Base-by-base conservation (phyloP, 2,797 vertebrate species). In the Arvicola amphibius region DNA sequence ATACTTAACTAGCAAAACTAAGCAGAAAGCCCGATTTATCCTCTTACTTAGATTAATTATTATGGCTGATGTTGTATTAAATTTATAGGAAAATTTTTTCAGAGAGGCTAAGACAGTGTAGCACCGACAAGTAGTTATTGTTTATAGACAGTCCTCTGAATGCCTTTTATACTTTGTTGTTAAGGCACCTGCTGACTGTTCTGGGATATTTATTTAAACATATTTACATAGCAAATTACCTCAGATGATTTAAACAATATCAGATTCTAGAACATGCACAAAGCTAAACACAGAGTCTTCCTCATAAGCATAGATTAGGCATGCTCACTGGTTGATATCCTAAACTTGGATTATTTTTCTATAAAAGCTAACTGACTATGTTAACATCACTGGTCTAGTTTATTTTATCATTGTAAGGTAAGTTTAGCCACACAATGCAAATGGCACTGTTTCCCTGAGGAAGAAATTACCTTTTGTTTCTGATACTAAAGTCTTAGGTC, bases 181-280 rank as follows among this genome's bases (percentile, higher is more conserved):
- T 6, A 61, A 95, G n/a, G 17, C 16, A 85, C 34, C 63, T 51
- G 25, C 27, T 86, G 61, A 32, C 25, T 90, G 46, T 51, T 67
- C 32, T 94, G 43, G 74, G 29, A 34, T 92, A 43, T 74, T 81
- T 95, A 67, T 84, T 96, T 43, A 92, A 84, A 43, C 34, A 76
- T 53, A 43, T 87, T 79, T 83, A 16, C 84, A 80, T 88, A 91
- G n/a, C 61, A 80, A 92, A 81, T 48, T 59, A 12, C 9, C 25
- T 92, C 90, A 43, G n/a, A 81, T 73, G 61, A 80, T 16, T 78
- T 59, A 86, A 65, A 71, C n/a, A 90, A 56, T 81, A 86, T 53
- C 37, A 73, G 40, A 29, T 46, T 83, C 8, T 90, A 29, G 32
- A 85, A 51, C 73, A 67, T 12, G 10, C 40, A 85, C 12, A 78